These are phyloP conservation scores for Platichthys stellatus DNA, from an alignment of 2,113 vertebrate genomes.

Conservation along the genomic window DNA sequence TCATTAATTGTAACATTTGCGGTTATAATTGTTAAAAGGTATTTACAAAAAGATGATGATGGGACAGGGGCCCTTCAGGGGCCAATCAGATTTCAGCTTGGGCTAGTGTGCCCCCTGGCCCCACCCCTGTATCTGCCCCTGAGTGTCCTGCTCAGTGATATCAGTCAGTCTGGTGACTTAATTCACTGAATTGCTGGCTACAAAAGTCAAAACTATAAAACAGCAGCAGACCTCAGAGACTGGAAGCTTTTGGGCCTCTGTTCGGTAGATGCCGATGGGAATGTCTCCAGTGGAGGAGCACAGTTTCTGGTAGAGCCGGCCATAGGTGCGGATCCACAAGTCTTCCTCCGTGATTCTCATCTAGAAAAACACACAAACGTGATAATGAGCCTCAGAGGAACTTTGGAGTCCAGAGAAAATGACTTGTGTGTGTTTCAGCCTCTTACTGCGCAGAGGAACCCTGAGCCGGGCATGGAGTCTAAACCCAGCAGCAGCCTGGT, in stretches of 20 bases:
- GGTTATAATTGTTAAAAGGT: too few relatives aligned
- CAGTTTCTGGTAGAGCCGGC: conserved; percentile 85
- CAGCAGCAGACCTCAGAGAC: conserved; percentile 80
- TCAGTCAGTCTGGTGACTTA: neutral
- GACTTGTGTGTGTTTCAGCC: neutral
- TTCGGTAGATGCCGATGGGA: conserved; percentile 87
- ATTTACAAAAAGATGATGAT: too few relatives aligned
- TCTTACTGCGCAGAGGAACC: conserved; percentile 87
- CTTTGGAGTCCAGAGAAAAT: neutral
- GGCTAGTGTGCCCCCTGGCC: too few relatives aligned
- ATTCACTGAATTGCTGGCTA: neutral
- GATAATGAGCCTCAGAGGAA: neutral
- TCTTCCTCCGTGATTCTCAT: conserved; percentile 87
- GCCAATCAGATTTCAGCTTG: too few relatives aligned
- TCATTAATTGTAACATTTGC: too few relatives aligned
- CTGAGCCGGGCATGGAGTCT: conserved; percentile 87
- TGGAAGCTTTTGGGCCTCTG: conserved; percentile 83
- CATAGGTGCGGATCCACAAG: conserved; percentile 86
- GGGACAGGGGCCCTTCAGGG: too few relatives aligned
- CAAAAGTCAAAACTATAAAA: neutral
- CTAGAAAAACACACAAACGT: conserved; percentile 61
- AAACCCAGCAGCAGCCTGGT: conserved; percentile 85
- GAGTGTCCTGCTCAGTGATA: neutral
- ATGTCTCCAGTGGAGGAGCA: conserved; percentile 87
- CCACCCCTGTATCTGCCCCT: too few relatives aligned